Percentiles rank a stretch among this genome's conserved stretches.
phyloP scores from a whole-genome alignment of 2,888 invertebrate genomes.

The Trachelus iudaicus region DNA sequence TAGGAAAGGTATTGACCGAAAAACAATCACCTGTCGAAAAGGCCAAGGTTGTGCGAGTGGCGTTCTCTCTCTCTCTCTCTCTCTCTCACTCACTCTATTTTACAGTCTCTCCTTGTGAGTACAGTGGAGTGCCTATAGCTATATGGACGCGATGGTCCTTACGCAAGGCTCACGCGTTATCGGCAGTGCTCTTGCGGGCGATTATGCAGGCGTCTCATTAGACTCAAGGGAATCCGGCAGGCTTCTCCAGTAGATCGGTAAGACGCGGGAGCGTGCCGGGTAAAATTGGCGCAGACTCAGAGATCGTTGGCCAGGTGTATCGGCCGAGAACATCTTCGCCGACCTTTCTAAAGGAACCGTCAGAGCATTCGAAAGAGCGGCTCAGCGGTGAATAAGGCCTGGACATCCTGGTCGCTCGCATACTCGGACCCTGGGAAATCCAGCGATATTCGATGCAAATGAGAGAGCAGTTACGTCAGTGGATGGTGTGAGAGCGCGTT shows the following conservation, averaged over 20 bases:
- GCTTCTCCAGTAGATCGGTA: background rate
- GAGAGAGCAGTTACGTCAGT: constrained; percentile 26
- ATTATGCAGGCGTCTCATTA: constrained; percentile 15
- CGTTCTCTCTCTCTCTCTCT: constrained; percentile 5
- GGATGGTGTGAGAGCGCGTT: constrained; percentile 13
- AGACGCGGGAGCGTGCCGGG: too few species aligned
- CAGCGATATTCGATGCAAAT: constrained; percentile 44
- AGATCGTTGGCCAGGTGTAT: too few species aligned
- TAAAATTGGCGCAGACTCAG: too few species aligned
- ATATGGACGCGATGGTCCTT: too few species aligned
- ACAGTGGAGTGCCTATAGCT: too few species aligned
- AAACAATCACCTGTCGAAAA: too few species aligned
- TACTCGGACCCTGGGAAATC: constrained; percentile 29
- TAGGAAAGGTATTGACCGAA: too few species aligned
- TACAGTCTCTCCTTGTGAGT: background rate
- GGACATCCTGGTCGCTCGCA: constrained; percentile 8
- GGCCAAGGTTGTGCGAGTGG: too few species aligned
- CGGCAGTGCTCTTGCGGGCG: constrained; percentile 10
- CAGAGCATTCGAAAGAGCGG: background rate
- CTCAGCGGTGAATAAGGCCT: constrained; percentile 3
- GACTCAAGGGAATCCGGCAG: background rate
- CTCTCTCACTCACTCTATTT: constrained; percentile 4
- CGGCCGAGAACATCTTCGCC: background rate
- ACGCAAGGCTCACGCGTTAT: background rate
- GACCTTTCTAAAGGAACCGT: constrained; percentile 5